Conservation (phyloP, 2,113 vertebrate species). For the Laticauda colubrina region DNA sequence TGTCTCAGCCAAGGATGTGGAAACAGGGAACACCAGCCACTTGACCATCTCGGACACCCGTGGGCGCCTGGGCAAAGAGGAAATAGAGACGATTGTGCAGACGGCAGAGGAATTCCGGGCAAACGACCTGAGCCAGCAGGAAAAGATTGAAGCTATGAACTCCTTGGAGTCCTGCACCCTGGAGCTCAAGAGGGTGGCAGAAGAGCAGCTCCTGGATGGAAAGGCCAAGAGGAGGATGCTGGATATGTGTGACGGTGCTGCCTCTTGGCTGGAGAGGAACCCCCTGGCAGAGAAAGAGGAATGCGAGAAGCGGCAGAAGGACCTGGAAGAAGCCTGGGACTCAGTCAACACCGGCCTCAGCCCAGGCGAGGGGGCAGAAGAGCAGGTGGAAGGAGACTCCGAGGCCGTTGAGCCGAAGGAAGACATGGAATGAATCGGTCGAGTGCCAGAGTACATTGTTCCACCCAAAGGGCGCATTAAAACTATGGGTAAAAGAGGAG, state of each 20-base stretch:
- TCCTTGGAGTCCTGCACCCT: conserved; percentile 48
- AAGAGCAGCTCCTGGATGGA: conserved; percentile 27
- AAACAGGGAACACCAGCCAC: conserved; percentile 67
- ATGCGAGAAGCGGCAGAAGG: conserved; percentile 31
- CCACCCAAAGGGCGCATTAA: conserved; percentile 16
- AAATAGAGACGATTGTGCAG: conserved; percentile 45
- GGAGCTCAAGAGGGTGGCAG: conserved; percentile 26
- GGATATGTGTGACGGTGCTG: conserved; percentile 29
- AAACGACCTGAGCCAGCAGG: conserved; percentile 24
- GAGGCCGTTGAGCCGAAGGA: neutral
- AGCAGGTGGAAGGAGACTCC: neutral
- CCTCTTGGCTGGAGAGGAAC: conserved; percentile 46
- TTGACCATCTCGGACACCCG: conserved; percentile 46
- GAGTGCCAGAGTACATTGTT: neutral
- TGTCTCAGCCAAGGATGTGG: conserved; percentile 79
- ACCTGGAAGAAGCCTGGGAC: conserved; percentile 37
- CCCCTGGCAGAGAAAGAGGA: conserved; percentile 37
- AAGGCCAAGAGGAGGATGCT: conserved; percentile 28
- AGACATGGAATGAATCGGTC: conserved; percentile 7
- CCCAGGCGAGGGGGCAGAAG: conserved; percentile 6
- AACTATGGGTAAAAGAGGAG: neutral
- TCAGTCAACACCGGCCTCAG: neutral
- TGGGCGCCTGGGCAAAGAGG: conserved; percentile 42
- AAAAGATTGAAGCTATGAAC: conserved; percentile 37
- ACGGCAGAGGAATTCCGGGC: conserved; percentile 27